Base-by-base conservation (phyloP, 1,140 invertebrate genomes). In the Cepaea nemoralis region DNA sequence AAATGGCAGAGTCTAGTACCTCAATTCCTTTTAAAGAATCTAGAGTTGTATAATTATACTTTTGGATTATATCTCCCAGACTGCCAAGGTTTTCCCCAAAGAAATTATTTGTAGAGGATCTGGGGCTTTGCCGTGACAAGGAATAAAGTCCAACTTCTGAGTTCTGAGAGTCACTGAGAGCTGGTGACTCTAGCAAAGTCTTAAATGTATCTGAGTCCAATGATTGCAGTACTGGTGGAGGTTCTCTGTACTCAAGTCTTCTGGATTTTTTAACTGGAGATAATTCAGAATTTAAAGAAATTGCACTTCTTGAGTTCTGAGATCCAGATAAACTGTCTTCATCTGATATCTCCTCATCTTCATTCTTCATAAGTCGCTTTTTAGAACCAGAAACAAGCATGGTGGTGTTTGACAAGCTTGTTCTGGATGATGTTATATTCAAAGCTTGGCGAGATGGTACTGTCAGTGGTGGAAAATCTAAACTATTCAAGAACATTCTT, bases 11-110 rank as follows among this genome's bases (percentile, higher is more conserved):
- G 22, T 50, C 40, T 75, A 27, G 31, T 31, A 50, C 27, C 31
- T 50, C 73, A 50, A 45, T 50, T 48, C 40, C 45, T 22, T 50
- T 75, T 24, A 75, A 31, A 12, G 73, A 75, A 50, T 75, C 45
- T 19, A 75, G 33, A 35, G 39, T 45, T 33, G 73, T 31, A 50
- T 8, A 19, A 35, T 33, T 75, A 27, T 35, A 75, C n/a, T 55
- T 45, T 19, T 55, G 40, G 24, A 75, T 75, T 42, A 75, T 75
- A 22, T 75, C 73, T 50, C 73, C 73, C 35, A 75, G 31, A 50
- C 73, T 75, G 2, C 73, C 73, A 24, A 75, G 45, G 31, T 42
- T 50, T 33, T 75, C 73, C 48, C 3, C 1, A 5, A 1, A 33
- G 2, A 37, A 39, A 5, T 2, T 31, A 6, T 16, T 63, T 63